These are phyloP conservation scores for Pristionchus mayeri DNA, from an alignment of 2,888 invertebrate genomes.

Conservation along the genomic window DNA sequence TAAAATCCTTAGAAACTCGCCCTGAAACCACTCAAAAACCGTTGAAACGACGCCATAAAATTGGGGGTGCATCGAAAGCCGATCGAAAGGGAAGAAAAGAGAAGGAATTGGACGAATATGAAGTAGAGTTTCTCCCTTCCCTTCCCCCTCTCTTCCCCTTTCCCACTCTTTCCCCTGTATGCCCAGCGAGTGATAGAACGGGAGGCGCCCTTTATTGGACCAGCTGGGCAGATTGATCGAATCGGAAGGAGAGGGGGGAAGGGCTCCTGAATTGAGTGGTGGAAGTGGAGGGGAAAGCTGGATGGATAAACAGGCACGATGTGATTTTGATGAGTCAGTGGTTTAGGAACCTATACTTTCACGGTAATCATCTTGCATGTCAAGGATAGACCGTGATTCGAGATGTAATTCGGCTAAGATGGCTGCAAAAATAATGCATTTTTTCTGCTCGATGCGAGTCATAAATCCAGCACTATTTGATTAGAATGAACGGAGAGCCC, in stretches of 20 bases:
- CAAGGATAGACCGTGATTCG: too few relatives aligned
- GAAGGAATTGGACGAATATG: slow-evolving; percentile 30
- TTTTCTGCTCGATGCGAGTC: too few relatives aligned
- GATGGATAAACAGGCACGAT: neutral
- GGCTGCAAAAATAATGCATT: too few relatives aligned
- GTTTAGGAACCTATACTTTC: too few relatives aligned
- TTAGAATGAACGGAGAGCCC: too few relatives aligned
- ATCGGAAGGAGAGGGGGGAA: neutral
- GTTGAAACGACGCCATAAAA: neutral
- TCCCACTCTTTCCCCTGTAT: neutral
- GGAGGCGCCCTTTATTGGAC: slow-evolving; percentile 24
- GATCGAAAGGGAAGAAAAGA: neutral
- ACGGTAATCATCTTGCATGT: too few relatives aligned
- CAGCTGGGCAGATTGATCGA: slow-evolving; percentile 3
- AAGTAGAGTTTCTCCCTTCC: neutral
- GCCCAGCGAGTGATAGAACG: slow-evolving; percentile 38
- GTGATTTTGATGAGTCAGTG: too few relatives aligned
- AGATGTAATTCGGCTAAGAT: too few relatives aligned
- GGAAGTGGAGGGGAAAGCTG: neutral
- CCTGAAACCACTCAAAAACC: neutral
- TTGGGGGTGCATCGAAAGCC: slow-evolving; percentile 4
- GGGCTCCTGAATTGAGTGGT: neutral
- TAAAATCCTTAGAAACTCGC: neutral
- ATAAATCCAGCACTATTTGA: too few relatives aligned
- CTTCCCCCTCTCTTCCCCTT: neutral